A percentile compares a stretch with the other conserved stretches of the same genome.
phyloP scores from a whole-genome alignment of 2,797 vertebrate genomes.

The Clamator glandarius region DNA sequence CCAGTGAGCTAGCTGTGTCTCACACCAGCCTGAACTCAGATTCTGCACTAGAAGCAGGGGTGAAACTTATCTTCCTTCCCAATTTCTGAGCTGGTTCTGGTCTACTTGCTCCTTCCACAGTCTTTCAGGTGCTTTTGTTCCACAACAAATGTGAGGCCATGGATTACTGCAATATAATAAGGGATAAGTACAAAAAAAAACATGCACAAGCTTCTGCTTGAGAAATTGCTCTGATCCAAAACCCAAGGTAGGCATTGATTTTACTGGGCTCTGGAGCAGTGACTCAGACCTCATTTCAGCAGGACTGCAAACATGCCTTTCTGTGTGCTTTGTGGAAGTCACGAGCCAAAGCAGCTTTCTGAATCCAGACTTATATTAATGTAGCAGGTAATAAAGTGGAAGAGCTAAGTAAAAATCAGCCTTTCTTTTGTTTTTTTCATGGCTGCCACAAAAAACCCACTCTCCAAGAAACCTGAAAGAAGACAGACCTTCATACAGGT shows the following conservation, averaged over 20 bases:
- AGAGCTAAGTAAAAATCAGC: not conserved
- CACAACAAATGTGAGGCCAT: not conserved
- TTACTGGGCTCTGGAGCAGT: not conserved
- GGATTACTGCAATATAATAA: not conserved
- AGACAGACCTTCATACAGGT: not conserved
- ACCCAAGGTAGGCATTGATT: not conserved
- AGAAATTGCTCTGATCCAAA: not conserved
- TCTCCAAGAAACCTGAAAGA: not conserved
- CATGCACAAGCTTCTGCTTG: not conserved
- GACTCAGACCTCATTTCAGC: not conserved
- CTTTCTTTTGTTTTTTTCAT: not conserved
- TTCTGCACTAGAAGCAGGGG: not conserved
- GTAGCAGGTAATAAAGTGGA: not conserved
- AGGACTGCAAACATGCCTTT: not conserved
- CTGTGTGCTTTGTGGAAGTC: not conserved
- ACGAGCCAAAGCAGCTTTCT: not conserved
- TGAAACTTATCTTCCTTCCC: not conserved
- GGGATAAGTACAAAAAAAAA: not conserved
- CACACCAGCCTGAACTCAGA: not conserved
- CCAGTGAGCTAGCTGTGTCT: not conserved
- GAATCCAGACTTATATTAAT: not conserved
- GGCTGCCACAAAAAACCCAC: rapidly evolving
- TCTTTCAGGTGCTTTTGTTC: not conserved
- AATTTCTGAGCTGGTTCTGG: not conserved
- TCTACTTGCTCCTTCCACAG: not conserved